Base-by-base conservation (phyloP, 2,113 vertebrate species). In the Zeus faber region DNA sequence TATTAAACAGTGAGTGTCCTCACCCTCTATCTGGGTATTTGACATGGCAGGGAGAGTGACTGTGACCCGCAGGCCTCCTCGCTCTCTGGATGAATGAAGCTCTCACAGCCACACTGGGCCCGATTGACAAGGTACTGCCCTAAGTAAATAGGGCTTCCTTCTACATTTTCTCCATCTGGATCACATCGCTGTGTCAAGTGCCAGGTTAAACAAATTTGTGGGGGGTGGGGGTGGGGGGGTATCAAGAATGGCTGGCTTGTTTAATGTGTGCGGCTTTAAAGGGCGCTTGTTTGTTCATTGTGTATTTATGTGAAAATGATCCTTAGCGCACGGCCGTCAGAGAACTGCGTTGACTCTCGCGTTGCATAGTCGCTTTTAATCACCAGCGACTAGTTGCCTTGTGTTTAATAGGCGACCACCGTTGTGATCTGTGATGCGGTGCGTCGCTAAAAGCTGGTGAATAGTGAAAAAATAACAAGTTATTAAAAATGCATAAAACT, bases 51-150 rank as follows among this genome's bases (percentile, higher is more conserved):
- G 33, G 67, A 60, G 52, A 77, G 66, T 76, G 47, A 80, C 68
- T 78, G 82, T 80, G 69, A 85, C 67, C 72, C 63, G 62, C 47
- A 49, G 76, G 69, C 70, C 74, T 65, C 69, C 62, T 62, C 33
- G 77, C 58, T 62, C 65, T 70, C 43, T 50, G 75, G 76, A 91
- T 94, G 93, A 95, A 96, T 94, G 89, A 81, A 78, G 55, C 85
- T 80, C 88, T 93, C 77, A 87, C 77, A 78, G 61, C 67, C 66
- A 89, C 76, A 92, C 89, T 91, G 92, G 86, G 86, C 77, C 70
- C 86, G 80, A 92, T 94, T 96, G 93, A 94, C 92, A 78, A 85
- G 83, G 84, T 83, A 84, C 87, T 86, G 89, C 88, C 84, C 89
- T 93, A 88, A 90, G 88, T 91, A 93, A 96, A 96, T 89, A 94